Conservation (phyloP, 2,113 vertebrate genomes). For the Bettongia penicillata region DNA sequence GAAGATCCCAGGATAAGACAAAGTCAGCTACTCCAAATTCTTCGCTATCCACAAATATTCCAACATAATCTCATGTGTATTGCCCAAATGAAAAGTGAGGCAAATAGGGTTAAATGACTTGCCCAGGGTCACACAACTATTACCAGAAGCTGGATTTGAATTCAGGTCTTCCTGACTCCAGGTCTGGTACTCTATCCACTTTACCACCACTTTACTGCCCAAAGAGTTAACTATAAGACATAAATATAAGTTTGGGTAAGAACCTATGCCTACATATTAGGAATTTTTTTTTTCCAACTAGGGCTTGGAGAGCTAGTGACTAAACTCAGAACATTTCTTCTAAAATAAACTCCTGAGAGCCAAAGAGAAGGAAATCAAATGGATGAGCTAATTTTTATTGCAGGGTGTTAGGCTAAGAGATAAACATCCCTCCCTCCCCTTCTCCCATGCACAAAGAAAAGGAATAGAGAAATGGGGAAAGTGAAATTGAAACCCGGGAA, state of each 20-base stretch:
- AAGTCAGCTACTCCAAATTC: too few relatives aligned
- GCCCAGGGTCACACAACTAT: not conserved
- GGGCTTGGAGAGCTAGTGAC: not conserved
- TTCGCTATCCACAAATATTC: too few relatives aligned
- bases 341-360: not conserved
- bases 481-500: not conserved
- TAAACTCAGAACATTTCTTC: not conserved
- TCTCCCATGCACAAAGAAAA: not conserved
- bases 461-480: not conserved
- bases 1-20: too few relatives aligned
- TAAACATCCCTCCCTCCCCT: not conserved
- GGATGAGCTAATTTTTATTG: not conserved
- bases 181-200: not conserved
- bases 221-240: too few relatives aligned
- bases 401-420: too few relatives aligned
- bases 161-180: not conserved
- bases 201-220: not conserved
- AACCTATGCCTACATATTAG: too few relatives aligned
- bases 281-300: not conserved
- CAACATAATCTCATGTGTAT: too few relatives aligned
- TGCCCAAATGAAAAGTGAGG: not conserved
- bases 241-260: too few relatives aligned
- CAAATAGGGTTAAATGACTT: not conserved
- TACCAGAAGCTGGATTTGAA: not conserved
- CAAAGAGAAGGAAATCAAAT: not conserved